Conservation (phyloP, 2,113 vertebrate species). For the Mirounga angustirostris region DNA sequence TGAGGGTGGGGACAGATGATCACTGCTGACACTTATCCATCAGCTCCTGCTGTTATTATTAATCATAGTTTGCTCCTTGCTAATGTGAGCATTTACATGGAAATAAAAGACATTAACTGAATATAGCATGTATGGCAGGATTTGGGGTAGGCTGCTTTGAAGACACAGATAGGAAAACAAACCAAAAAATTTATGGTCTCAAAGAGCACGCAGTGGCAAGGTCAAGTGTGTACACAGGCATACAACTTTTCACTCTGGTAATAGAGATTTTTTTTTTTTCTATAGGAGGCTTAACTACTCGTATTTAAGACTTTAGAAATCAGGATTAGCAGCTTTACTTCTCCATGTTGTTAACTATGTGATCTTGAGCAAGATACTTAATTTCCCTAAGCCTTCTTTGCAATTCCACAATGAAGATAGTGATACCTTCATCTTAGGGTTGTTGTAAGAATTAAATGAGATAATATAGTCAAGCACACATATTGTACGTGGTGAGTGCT, state of each 20-base stretch:
- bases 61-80: background rate
- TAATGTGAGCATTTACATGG: background rate
- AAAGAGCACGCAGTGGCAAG: background rate
- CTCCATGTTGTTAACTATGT: background rate
- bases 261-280: background rate
- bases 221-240: fast-evolving
- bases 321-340: background rate
- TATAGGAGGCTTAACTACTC: background rate
- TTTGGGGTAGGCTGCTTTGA: background rate
- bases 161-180: background rate
- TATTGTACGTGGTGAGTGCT: background rate
- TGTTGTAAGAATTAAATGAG: slow-evolving; percentile 48
- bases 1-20: background rate
- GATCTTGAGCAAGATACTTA: background rate
- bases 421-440: background rate
- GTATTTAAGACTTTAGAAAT: background rate
- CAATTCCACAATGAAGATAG: background rate
- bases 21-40: background rate
- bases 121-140: background rate
- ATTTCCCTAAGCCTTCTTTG: slow-evolving; percentile 50
- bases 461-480: slow-evolving; percentile 2
- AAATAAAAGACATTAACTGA: background rate
- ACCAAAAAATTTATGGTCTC: background rate
- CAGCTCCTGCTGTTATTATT: background rate
- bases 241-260: background rate